Conservation (phyloP, 2,797 vertebrate genomes). For the Delichon dasypus region DNA sequence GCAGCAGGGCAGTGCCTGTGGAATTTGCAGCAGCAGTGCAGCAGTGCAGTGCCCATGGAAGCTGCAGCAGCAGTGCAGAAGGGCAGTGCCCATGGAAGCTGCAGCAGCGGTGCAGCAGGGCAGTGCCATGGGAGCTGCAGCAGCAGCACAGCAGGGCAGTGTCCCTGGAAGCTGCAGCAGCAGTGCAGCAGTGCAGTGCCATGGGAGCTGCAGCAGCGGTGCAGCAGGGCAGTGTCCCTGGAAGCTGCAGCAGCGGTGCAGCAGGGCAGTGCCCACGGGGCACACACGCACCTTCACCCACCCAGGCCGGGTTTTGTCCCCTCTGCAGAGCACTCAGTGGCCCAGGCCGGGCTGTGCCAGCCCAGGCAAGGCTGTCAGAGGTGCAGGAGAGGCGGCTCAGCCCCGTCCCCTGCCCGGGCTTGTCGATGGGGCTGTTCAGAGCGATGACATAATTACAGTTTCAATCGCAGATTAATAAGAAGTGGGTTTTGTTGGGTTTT, state of each 20-base stretch:
- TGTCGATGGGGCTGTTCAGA: conserved; percentile 45
- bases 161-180: too few relatives aligned
- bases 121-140: too few relatives aligned
- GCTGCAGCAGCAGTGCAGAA: too few relatives aligned
- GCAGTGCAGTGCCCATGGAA: too few relatives aligned
- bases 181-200: too few relatives aligned
- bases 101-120: too few relatives aligned
- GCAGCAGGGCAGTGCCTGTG: too few relatives aligned
- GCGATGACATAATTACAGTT: conserved; percentile 74
- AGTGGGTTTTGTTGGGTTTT: neutral
- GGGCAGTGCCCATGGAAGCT: too few relatives aligned
- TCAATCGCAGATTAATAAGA: conserved; percentile 75
- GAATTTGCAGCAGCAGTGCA: too few relatives aligned
- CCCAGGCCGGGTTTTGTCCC: accelerated
- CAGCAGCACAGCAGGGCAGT: too few relatives aligned
- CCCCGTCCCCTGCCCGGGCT: conserved; percentile 46
- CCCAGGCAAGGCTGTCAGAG: accelerated
- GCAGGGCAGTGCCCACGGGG: accelerated
- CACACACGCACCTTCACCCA: accelerated
- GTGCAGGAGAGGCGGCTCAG: neutral
- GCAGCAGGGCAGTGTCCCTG: too few relatives aligned
- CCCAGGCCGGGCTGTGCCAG: neutral
- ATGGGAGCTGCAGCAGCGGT: too few relatives aligned
- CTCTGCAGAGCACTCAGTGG: accelerated
- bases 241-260: accelerated